Conservation (phyloP, 2,113 vertebrate genomes). For the Otus sunia region DNA sequence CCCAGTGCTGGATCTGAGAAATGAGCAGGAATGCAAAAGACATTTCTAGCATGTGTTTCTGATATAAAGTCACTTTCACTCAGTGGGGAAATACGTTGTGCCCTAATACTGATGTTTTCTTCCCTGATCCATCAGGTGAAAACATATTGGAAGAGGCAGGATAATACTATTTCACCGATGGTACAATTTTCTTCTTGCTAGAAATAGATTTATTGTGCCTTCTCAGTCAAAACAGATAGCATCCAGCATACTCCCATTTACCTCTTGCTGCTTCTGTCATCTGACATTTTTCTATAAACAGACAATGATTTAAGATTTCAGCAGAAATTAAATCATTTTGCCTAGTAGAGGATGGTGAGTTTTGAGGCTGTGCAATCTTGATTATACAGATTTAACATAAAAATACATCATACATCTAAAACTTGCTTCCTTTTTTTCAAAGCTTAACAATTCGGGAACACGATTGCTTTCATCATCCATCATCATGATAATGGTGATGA, state of each 20-base stretch:
- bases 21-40: constrained; percentile 5
- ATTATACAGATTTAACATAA: not conserved
- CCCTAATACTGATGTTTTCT: not conserved
- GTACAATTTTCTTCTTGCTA: constrained; percentile 12
- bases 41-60: constrained; percentile 49
- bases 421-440: not conserved
- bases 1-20: constrained; percentile 26
- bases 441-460: not conserved
- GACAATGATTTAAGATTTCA: constrained; percentile 21
- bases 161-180: constrained; percentile 5
- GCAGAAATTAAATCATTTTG: not conserved
- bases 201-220: not conserved
- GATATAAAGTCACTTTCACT: constrained; percentile 18
- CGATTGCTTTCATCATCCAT: not conserved
- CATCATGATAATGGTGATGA: not conserved
- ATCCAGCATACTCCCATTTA: not conserved
- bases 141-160: constrained; percentile 54
- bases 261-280: not conserved
- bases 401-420: not conserved
- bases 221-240: constrained; percentile 4
- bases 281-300: constrained; percentile 1
- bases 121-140: constrained; percentile 3
- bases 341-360: not conserved
- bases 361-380: not conserved
- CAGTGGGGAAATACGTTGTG: not conserved